A percentile compares a stretch with the other conserved stretches of the same genome.
phyloP scores from a whole-genome alignment of 2,797 vertebrate genomes.

The Myripristis murdjan region DNA sequence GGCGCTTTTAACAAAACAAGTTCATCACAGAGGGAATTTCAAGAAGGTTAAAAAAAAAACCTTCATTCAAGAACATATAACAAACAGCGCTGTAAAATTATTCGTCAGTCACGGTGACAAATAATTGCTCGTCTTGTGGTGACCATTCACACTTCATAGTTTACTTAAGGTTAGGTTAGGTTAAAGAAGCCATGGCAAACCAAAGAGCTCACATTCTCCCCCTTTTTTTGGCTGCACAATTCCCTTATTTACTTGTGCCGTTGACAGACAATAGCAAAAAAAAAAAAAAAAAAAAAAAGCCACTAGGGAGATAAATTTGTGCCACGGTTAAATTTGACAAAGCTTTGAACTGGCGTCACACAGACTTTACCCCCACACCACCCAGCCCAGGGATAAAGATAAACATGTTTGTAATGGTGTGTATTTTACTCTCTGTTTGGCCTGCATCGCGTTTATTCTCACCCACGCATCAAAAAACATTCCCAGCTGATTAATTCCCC shows the following conservation, averaged over 20 bases:
- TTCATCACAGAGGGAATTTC: conserved; percentile 12
- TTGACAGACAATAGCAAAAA: conserved; percentile 69
- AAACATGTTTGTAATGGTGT: conserved; percentile 88
- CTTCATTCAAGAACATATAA: conserved; percentile 20
- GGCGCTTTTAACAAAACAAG: conserved; percentile 56
- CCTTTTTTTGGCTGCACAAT: conserved; percentile 31
- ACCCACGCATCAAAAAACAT: conserved; percentile 70
- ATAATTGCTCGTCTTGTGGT: conserved; percentile 8
- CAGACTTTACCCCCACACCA: conserved; percentile 73
- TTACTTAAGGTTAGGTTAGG: neutral
- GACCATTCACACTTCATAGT: conserved; percentile 1
- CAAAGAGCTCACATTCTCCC: neutral
- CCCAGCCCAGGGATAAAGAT: conserved; percentile 79
- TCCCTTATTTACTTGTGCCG: conserved; percentile 67
- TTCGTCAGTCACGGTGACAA: neutral
- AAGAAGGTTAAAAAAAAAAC: too few relatives aligned
- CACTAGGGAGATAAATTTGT: conserved; percentile 74
- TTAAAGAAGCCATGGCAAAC: neutral
- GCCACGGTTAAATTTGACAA: conserved; percentile 80
- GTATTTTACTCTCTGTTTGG: conserved; percentile 84
- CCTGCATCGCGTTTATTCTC: conserved; percentile 57
- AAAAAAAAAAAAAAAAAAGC: too few relatives aligned
- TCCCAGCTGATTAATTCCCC: conserved; percentile 74
- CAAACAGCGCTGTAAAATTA: neutral
- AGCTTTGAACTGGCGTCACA: conserved; percentile 84